phyloP scores from a whole-genome alignment of 92 coral and sea anemone genomes.

The Pocillopora meandrina region DNA sequence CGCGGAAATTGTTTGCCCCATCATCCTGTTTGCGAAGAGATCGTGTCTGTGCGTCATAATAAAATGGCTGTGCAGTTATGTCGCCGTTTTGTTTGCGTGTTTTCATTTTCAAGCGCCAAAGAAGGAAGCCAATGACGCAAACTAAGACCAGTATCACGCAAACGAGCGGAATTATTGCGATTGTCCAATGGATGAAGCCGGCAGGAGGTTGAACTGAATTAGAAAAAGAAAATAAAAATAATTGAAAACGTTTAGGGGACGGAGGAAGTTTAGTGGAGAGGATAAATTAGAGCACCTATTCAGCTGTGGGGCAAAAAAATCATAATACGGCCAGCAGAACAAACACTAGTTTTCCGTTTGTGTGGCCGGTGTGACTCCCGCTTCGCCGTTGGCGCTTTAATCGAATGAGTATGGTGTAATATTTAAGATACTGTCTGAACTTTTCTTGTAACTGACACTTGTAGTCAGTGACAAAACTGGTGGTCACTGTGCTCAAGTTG shows the following conservation, averaged over 20 bases:
- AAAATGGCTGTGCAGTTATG: slow-evolving; percentile 3
- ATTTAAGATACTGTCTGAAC: too few species aligned
- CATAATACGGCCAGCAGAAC: too few species aligned
- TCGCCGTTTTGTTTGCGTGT: slow-evolving; percentile 9
- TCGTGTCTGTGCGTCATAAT: slow-evolving; percentile 19
- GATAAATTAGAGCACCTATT: too few species aligned
- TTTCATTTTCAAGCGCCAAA: slow-evolving; percentile 36
- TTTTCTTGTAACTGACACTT: too few species aligned
- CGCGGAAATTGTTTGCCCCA: slow-evolving; percentile 1
- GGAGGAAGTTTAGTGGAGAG: background rate
- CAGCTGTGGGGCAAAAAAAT: too few species aligned
- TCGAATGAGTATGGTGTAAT: too few species aligned
- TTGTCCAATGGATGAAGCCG: slow-evolving; percentile 40
- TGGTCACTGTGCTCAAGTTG: too few species aligned
- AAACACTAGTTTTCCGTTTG: too few species aligned
- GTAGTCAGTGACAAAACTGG: too few species aligned
- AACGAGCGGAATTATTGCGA: slow-evolving; percentile 37
- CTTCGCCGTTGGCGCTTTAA: too few species aligned
- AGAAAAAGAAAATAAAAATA: background rate
- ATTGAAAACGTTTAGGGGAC: background rate
- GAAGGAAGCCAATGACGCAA: slow-evolving; percentile 33
- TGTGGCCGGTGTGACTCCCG: too few species aligned
- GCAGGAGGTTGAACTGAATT: slow-evolving; percentile 22
- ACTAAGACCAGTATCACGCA: slow-evolving; percentile 13
- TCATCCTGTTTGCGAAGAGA: slow-evolving; percentile 3